Conservation (phyloP, 2,113 vertebrate genomes). For the Stictonetta naevosa region DNA sequence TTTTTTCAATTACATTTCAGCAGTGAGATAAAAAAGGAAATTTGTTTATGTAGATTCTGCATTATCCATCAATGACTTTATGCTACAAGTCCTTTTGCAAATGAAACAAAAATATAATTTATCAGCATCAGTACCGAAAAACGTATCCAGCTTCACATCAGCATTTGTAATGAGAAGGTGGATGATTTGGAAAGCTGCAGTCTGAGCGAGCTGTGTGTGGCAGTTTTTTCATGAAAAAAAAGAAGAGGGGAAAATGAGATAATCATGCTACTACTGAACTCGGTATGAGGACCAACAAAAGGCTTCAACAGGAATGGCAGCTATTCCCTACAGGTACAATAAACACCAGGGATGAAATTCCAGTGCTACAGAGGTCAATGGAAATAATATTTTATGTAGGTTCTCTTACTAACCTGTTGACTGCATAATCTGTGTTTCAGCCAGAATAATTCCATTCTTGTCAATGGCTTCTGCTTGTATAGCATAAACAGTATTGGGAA, state of each 20-base stretch:
- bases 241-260: neutral
- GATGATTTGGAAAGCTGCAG: neutral
- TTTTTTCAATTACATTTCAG: neutral
- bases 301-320: neutral
- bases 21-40: neutral
- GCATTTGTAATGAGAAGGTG: neutral
- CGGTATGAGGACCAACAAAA: neutral
- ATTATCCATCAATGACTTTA: neutral
- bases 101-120: neutral
- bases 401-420: slow-evolving; percentile 72
- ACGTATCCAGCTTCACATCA: neutral
- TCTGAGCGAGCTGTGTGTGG: neutral
- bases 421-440: slow-evolving; percentile 64
- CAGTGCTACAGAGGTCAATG: neutral
- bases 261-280: neutral
- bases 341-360: neutral
- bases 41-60: neutral
- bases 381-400: neutral
- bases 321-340: neutral
- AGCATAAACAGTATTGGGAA: slow-evolving; percentile 78
- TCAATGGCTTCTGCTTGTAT: slow-evolving; percentile 82
- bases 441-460: slow-evolving; percentile 69
- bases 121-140: neutral
- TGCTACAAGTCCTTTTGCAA: neutral
- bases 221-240: too few relatives aligned